Evolutionary conservation across 1,140 invertebrate species (phyloP).

Genomic region (Homarus americanus): DNA sequence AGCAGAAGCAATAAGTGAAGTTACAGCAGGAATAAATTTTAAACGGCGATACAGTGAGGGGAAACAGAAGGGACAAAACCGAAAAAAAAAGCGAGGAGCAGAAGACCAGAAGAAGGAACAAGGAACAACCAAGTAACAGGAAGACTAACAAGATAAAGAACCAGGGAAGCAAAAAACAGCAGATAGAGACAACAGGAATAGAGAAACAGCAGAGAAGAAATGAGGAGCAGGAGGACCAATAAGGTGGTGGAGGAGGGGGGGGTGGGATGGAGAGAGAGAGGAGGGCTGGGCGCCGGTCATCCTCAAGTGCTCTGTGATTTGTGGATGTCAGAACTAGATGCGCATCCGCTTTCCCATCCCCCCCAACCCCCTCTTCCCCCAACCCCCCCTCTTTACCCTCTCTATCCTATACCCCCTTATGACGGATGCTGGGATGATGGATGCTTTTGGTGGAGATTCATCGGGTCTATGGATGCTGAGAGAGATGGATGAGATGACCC

Average conservation of each 20-base stretch:
- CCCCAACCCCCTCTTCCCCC: background rate
- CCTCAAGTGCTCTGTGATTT: conserved; percentile 36
- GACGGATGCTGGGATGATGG: conserved; percentile 39
- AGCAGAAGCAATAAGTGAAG: too few species aligned
- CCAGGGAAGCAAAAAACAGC: too few species aligned
- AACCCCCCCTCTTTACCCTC: background rate
- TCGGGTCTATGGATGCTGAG: background rate
- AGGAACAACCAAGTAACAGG: too few species aligned
- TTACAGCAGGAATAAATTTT: too few species aligned
- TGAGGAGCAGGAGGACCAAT: too few species aligned
- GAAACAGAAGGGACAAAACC: too few species aligned
- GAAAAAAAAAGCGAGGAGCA: too few species aligned
- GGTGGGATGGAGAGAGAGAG: background rate
- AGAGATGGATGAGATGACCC: background rate
- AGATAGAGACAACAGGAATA: too few species aligned
- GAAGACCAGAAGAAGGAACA: too few species aligned
- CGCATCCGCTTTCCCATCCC: conserved; percentile 1
- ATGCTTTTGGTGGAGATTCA: background rate
- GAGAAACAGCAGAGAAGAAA: too few species aligned
- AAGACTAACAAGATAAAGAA: too few species aligned
- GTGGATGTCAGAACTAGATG: conserved; percentile 37
- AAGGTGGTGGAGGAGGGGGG: conserved; percentile 17
- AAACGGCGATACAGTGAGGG: too few species aligned
- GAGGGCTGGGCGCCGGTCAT: conserved; percentile 1
- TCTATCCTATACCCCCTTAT: background rate